Evolutionary conservation across 2,113 vertebrate genomes (phyloP).

Genomic region (Lathamus discolor): DNA sequence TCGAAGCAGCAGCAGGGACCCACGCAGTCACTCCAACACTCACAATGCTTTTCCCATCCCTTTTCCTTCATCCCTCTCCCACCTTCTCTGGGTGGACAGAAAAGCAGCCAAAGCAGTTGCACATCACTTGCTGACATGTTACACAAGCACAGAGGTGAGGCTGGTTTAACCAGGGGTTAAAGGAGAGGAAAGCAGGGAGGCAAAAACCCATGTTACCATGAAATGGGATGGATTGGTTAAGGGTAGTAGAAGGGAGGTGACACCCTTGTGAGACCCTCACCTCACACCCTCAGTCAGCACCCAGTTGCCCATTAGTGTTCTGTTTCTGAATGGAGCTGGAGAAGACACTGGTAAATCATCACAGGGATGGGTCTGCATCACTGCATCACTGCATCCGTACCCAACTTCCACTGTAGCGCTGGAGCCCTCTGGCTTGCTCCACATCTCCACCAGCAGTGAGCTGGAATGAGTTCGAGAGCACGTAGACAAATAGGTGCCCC

Average conservation of each 20-base stretch:
- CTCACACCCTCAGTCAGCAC: slow-evolving; percentile 68
- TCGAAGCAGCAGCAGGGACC: accelerated
- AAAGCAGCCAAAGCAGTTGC: background rate
- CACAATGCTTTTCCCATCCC: accelerated
- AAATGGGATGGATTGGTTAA: slow-evolving; percentile 71
- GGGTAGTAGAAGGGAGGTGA: slow-evolving; percentile 76
- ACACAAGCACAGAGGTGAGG: background rate
- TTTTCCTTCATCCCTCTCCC: background rate
- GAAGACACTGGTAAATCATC: background rate
- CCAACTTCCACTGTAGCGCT: background rate
- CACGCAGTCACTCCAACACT: background rate
- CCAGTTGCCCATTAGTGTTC: background rate
- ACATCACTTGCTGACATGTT: background rate
- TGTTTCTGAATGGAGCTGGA: too few relatives aligned
- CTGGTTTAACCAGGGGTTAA: background rate
- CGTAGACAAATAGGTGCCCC: background rate
- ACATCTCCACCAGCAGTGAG: background rate
- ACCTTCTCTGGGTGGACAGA: background rate
- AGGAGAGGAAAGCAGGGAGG: slow-evolving; percentile 58
- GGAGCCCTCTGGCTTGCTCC: background rate
- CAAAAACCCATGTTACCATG: slow-evolving; percentile 54
- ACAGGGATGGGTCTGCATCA: background rate
- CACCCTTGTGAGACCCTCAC: slow-evolving; percentile 76
- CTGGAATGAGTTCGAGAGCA: background rate
- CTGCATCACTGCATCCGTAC: background rate